A percentile compares a stretch with the other conserved stretches of the same genome.
These are phyloP conservation scores for Heptranchias perlo DNA, from an alignment of 2,113 vertebrate genomes.

Conservation along the genomic window DNA sequence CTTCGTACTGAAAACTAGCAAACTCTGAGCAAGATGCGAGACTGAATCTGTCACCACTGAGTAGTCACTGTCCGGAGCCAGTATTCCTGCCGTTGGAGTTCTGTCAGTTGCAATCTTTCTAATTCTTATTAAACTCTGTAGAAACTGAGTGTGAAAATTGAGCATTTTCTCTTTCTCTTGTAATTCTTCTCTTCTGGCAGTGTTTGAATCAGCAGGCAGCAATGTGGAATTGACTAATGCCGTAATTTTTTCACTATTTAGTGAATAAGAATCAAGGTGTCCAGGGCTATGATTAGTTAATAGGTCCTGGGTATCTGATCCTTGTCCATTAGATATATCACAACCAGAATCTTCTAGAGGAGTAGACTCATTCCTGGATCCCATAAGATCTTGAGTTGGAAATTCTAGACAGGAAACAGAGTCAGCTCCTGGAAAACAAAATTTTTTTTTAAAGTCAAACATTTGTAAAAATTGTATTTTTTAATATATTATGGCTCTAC, in stretches of 20 bases:
- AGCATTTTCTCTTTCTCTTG: slow-evolving; percentile 41
- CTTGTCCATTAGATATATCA: slow-evolving; percentile 54
- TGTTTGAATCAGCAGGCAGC: slow-evolving; percentile 41
- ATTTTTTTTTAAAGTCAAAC: neutral
- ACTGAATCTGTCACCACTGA: slow-evolving; percentile 62
- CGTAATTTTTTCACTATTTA: neutral
- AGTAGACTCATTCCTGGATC: slow-evolving; percentile 41
- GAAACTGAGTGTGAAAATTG: slow-evolving; percentile 62
- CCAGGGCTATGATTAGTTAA: slow-evolving; percentile 41
- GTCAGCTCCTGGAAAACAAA: slow-evolving; percentile 41
- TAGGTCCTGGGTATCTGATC: slow-evolving; percentile 51
- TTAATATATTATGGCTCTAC: neutral
- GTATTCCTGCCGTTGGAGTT: slow-evolving; percentile 50
- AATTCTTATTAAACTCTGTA: slow-evolving; percentile 67
- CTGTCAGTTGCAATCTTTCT: slow-evolving; percentile 51
- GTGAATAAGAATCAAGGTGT: slow-evolving; percentile 37
- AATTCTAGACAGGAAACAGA: slow-evolving; percentile 29
- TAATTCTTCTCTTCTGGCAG: neutral
- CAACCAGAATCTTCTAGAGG: slow-evolving; percentile 62
- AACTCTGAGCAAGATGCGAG: slow-evolving; percentile 62
- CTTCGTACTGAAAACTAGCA: slow-evolving; percentile 59
- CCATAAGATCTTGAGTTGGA: slow-evolving; percentile 47
- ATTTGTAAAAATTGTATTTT: neutral
- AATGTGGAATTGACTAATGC: slow-evolving; percentile 38
- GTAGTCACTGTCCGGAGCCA: slow-evolving; percentile 50